These are phyloP conservation scores for Ceraclea dissimilis DNA, from an alignment of 2,888 invertebrate species.

Conservation along the genomic window DNA sequence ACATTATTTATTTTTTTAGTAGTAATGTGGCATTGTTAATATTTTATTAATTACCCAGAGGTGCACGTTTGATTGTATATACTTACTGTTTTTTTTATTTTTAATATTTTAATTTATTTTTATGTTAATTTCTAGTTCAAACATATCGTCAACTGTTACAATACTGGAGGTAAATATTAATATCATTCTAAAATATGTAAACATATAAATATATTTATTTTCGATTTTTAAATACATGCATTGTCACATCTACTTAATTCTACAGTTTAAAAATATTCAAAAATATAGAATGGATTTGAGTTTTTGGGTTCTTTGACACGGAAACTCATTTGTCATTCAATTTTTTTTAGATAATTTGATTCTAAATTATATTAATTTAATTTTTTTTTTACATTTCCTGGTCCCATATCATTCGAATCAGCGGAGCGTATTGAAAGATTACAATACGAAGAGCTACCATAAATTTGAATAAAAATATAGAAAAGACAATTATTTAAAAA, in stretches of 20 bases:
- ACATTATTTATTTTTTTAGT: no score
- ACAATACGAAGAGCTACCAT: conserved; percentile 4
- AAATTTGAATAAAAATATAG: conserved; percentile 3
- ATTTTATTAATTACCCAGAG: no score
- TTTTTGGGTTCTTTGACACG: not conserved
- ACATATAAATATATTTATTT: no score
- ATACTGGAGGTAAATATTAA: not conserved
- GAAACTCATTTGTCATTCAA: not conserved
- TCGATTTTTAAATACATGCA: not conserved
- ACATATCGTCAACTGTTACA: not conserved
- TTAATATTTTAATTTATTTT: not conserved
- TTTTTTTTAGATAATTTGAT: not conserved
- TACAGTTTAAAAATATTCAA: not conserved
- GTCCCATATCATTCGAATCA: conserved; percentile 25
- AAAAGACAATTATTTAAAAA: not conserved
- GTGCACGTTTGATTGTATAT: no score
- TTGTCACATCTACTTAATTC: not conserved
- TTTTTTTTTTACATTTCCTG: conserved; percentile 16
- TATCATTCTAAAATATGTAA: not conserved
- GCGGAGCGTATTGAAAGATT: conserved; percentile 21
- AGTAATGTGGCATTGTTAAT: no score
- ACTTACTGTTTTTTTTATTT: no score
- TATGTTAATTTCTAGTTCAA: not conserved
- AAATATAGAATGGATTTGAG: not conserved
- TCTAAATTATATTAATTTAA: conserved; percentile 3